phyloP scores from a whole-genome alignment of 2,888 invertebrate species.

The Trachelus troglodyta region DNA sequence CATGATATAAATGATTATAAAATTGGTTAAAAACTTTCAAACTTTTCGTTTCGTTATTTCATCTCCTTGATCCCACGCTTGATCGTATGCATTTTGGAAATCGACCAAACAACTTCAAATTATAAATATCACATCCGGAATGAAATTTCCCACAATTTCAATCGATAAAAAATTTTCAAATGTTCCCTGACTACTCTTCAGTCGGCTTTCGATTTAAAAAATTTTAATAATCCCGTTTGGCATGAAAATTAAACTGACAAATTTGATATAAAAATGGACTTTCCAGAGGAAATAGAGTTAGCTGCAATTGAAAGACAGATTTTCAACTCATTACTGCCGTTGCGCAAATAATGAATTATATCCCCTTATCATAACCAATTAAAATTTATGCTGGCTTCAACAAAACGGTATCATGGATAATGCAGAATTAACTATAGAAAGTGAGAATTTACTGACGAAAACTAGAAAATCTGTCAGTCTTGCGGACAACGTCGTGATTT shows the following conservation, averaged over 20 bases:
- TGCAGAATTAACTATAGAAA: not conserved
- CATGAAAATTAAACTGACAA: not conserved
- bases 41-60: not conserved
- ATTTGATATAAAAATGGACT: not conserved
- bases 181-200: not conserved
- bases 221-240: not conserved
- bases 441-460: not conserved
- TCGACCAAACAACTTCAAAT: too few species aligned
- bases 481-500: not conserved
- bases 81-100: too few species aligned
- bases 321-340: not conserved
- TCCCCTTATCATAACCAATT: not conserved
- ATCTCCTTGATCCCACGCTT: not conserved
- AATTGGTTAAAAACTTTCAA: conserved; percentile 35
- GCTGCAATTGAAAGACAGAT: not conserved
- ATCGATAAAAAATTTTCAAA: not conserved
- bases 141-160: not conserved
- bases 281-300: not conserved
- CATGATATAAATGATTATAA: conserved; percentile 28
- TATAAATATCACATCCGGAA: not conserved
- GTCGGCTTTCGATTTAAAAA: not conserved
- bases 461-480: not conserved
- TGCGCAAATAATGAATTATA: not conserved
- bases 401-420: not conserved
- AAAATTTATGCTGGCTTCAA: not conserved